Conservation (phyloP, 2,888 invertebrate species). For the Digitonthophagus gazella region DNA sequence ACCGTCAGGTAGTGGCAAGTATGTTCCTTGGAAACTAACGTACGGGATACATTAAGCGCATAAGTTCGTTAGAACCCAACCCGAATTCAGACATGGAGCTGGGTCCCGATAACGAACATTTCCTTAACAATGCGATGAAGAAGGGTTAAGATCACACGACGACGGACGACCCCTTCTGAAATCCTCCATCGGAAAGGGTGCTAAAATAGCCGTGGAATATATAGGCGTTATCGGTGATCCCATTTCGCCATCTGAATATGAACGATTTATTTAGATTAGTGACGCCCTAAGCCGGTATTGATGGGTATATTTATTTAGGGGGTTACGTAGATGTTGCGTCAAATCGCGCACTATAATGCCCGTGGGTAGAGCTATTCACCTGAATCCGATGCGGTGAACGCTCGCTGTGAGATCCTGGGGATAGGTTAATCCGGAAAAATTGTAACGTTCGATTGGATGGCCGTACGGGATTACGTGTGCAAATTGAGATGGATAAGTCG, state of each 20-base stretch:
- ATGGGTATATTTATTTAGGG: constrained; percentile 1
- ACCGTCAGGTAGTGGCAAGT: not conserved
- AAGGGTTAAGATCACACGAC: not conserved
- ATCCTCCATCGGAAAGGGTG: not conserved
- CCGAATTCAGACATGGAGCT: not conserved
- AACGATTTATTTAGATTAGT: constrained; percentile 16
- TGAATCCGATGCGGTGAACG: not conserved
- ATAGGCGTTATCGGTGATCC: constrained; percentile 3
- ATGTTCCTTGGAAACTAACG: not conserved
- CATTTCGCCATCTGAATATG: constrained; percentile 11
- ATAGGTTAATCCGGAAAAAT: not conserved
- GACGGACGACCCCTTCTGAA: not conserved
- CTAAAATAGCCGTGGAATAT: not conserved
- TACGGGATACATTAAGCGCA: not conserved
- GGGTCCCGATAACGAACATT: not conserved
- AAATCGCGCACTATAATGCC: not conserved
- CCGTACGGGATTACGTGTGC: not conserved
- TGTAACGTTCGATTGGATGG: not conserved
- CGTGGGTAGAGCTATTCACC: not conserved
- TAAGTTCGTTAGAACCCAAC: not conserved
- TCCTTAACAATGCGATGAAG: not conserved
- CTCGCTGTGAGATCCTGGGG: not conserved
- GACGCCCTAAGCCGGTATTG: constrained; percentile 3
- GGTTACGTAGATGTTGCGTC: not conserved
- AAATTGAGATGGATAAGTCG: not conserved